Base-by-base conservation (phyloP, 2,888 invertebrate species). In the Drosophila subsilvestris region DNA sequence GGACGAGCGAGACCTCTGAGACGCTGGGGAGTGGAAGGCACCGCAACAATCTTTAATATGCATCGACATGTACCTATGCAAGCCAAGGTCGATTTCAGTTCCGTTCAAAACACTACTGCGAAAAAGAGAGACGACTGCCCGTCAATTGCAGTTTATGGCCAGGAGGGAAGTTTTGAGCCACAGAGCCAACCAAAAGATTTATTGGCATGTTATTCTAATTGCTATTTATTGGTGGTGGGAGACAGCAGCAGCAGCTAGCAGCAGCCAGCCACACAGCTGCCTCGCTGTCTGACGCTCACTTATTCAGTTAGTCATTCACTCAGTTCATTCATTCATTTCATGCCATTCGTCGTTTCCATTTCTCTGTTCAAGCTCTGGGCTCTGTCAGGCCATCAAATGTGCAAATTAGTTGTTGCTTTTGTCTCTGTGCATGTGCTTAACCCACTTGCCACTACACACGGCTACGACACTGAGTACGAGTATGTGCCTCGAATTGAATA, bases 201-300 rank as follows among this genome's bases (percentile, higher is more conserved):
- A 81, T 88, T 86, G 77, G 82, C 82, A 81, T 86, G 85, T 85
- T 85, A 88, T 81, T 84, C 85, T 84, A 88, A 85, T 86, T 88
- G 87, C 72, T 79, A 84, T 88, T 84, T 88, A 84, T 86, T 79
- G 70, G 79, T 63, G 53, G 67, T 69, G 65, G 72, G 66, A 62
- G 66, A 71, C 59, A 37, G 59, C 50, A 48, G 54, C 73, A 50
- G 68, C 43, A 49, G n/a, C n/a, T n/a, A 20, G 2, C 20, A 20
- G 22, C 22, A 22, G 4, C 22, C 22, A 22, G 22, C 22, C 22
- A 42, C 51, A 20, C 51, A 44, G 32, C 67, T 55, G 43, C 50
- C 53, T n/a, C 20, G 47, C 43, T 67, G 51, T 57, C 51, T 53
- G 51, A 51, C 68, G 49, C 42, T 59, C 70, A 72, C 12, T 71